These are phyloP conservation scores for Peribatodes rhomboidaria DNA, from an alignment of 2,888 invertebrate genomes.

Conservation along the genomic window DNA sequence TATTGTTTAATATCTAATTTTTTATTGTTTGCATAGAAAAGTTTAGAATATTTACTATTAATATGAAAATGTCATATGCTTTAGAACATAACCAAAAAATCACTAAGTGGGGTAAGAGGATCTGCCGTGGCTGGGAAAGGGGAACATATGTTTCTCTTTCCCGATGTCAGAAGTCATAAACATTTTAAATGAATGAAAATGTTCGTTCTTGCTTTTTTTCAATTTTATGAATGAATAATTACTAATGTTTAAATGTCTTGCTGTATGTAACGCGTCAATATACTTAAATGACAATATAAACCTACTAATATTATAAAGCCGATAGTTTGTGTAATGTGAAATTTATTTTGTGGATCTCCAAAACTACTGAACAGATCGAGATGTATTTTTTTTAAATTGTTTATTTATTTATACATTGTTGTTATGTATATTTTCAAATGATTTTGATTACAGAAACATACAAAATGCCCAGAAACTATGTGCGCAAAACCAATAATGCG, in stretches of 20 bases:
- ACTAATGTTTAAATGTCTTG: slow-evolving; percentile 2
- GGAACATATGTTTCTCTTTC: slow-evolving; percentile 20
- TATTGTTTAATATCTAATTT: slow-evolving; percentile 13
- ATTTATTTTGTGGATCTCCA: neutral
- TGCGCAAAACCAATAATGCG: slow-evolving; percentile 28
- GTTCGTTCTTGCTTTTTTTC: neutral
- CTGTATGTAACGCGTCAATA: slow-evolving; percentile 1
- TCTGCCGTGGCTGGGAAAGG: slow-evolving; percentile 19
- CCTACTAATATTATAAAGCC: neutral
- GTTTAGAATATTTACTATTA: slow-evolving; percentile 3
- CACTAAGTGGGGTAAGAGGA: slow-evolving; percentile 32
- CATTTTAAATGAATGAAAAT: slow-evolving; percentile 8
- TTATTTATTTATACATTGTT: neutral
- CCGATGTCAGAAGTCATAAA: slow-evolving; percentile 7
- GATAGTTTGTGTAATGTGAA: slow-evolving; percentile 1
- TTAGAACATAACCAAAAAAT: slow-evolving; percentile 29
- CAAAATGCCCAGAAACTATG: slow-evolving; percentile 36
- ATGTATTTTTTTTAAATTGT: neutral
- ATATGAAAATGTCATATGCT: slow-evolving; percentile 16
- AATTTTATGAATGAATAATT: neutral
- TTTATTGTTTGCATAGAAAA: slow-evolving; percentile 10
- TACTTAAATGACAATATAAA: neutral
- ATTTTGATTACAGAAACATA: slow-evolving; percentile 24
- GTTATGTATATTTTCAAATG: neutral
- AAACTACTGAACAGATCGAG: slow-evolving; percentile 5